Base-by-base conservation (phyloP, 64 coral and sea anemone species). In the Montipora cactus region DNA sequence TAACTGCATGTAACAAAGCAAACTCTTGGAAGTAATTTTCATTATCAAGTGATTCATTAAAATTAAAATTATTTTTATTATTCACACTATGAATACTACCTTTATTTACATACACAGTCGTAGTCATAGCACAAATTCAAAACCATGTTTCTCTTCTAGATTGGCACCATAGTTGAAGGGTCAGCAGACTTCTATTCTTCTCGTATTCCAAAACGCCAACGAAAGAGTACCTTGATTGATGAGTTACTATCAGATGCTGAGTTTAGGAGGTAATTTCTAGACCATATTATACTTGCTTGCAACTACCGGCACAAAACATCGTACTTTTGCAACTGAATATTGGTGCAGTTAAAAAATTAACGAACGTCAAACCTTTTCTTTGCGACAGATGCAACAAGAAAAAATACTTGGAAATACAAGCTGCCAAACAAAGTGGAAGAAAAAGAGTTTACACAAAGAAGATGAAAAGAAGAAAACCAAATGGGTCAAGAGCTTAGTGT, bases 361-460 rank as follows among this genome's bases (percentile, higher is more conserved):
- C 53, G 7, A 11, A 8, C 59, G 10, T 19, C 52, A 5, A 51
- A 23, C 20, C 68, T 5, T 83, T 83, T 87, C 4, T 74, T 70
- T 88, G 21, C 75, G 90, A 49, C 69, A 99, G 98, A 67, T 99
- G 96, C 81, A 99, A 99, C 92, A 99, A 99, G 76, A 94, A 92
- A 89, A 99, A 96, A 83, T 99, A 75, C 74, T 70, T 94, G 10
- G 98, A 99, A 92, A 96, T 99, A 66, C 98, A 99, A 89, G 79
- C 98, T 45, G 71, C 89, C 15, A 96, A 90, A 47, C 88, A 99
- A 92, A 92, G 92, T 70, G 98, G 98, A 62, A 99, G 85, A 67
- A 99, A 96, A 61, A 89, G 98, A 75, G 94, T 96, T 93, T 94
- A 92, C 75, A 99, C 88, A 87, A 92, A 92, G 79, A 98, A 91